A percentile compares a stretch with the other conserved stretches of the same genome.
These are phyloP conservation scores for Chinchilla lanigera DNA, from an alignment of 2,113 vertebrate genomes.

Conservation along the genomic window DNA sequence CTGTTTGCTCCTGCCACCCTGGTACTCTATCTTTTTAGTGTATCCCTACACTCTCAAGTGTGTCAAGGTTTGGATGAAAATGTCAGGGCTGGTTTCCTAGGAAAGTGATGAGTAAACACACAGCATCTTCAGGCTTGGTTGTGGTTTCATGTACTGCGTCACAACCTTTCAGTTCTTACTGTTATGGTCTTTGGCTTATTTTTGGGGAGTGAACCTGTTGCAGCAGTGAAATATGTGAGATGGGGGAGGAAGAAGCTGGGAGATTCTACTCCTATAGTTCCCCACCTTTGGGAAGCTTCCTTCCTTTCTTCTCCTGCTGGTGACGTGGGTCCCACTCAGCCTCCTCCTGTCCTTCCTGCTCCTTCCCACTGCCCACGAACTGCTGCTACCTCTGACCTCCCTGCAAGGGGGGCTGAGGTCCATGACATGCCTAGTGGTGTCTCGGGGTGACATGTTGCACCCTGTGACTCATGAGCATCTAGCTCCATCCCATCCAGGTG, in stretches of 20 bases:
- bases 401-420: neutral
- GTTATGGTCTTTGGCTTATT: neutral
- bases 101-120: no score
- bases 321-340: neutral
- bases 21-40: neutral
- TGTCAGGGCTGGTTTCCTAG: neutral
- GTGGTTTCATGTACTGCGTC: neutral
- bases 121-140: accelerated
- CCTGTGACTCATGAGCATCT: neutral
- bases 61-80: neutral
- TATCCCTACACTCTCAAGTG: neutral
- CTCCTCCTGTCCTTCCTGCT: neutral
- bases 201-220: neutral
- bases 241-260: no score
- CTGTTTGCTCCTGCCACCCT: neutral
- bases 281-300: neutral
- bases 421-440: no score
- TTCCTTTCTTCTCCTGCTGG: neutral
- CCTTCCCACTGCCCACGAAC: neutral
- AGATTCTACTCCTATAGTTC: neutral
- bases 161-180: neutral
- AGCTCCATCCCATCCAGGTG: accelerated
- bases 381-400: neutral
- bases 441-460: neutral
- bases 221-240: neutral